These are phyloP conservation scores for Drosophila rufa DNA, from an alignment of 1,140 invertebrate species.

Conservation along the genomic window DNA sequence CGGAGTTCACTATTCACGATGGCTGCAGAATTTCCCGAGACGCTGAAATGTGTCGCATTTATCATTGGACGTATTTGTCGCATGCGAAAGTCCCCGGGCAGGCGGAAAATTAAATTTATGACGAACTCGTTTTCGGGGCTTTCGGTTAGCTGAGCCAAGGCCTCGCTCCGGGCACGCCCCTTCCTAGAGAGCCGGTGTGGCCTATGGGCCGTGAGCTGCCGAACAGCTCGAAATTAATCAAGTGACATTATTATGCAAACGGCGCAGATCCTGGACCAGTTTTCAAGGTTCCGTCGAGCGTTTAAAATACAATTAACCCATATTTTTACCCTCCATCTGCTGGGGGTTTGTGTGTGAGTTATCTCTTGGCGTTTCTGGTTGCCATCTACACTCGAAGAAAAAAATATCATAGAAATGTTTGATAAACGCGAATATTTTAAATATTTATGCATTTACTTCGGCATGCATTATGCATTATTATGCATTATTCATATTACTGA, in stretches of 20 bases:
- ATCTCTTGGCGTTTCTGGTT: constrained; percentile 21
- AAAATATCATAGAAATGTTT: not conserved
- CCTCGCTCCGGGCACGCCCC: constrained; percentile 49
- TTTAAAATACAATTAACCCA: constrained; percentile 82
- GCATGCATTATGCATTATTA: too few species aligned
- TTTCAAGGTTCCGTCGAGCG: constrained; percentile 76
- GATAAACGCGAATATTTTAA: too few species aligned
- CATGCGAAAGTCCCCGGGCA: constrained; percentile 67
- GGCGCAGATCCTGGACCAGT: constrained; percentile 65
- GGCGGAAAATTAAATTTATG: constrained; percentile 68
- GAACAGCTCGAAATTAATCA: constrained; percentile 71
- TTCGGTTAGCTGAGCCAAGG: constrained; percentile 14
- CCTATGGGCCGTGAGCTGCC: constrained; percentile 19
- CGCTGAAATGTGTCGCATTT: constrained; percentile 78
- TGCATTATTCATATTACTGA: not conserved
- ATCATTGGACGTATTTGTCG: constrained; percentile 67
- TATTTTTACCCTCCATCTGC: constrained; percentile 33
- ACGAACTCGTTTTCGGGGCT: constrained; percentile 53
- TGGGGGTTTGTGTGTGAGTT: constrained; percentile 30
- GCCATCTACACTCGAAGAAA: not conserved
- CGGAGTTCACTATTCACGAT: constrained; percentile 30
- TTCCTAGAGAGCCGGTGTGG: constrained; percentile 14
- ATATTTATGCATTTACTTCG: not conserved
- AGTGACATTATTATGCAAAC: constrained; percentile 79
- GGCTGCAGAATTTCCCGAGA: constrained; percentile 72